Base-by-base conservation (phyloP, 2,113 vertebrate species). In the Paramisgurnus dabryanus region DNA sequence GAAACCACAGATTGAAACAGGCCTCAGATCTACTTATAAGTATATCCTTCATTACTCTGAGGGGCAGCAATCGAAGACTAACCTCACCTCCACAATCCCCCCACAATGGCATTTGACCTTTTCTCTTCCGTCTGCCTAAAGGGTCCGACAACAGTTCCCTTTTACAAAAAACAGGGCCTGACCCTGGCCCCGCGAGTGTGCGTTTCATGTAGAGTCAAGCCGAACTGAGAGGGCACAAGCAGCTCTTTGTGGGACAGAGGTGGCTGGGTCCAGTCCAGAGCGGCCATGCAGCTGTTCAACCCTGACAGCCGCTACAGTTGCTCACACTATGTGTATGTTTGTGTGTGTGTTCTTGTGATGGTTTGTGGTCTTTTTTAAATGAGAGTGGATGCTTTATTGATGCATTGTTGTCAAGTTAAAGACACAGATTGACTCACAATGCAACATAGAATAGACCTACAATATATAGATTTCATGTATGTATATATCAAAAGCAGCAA, bases 251-350 rank as follows among this genome's bases (percentile, higher is more conserved):
- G 92, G 88, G 86, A 76, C 81, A 88, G 91, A 88, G 90, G 89
- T 89, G 87, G 87, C 91, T 92, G 91, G 89, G 90, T 84, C 82
- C 55, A 58, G 80, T 92, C 90, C 91, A 93, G 90, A 88, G 83
- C 80, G 40, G 76, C 87, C 88, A 85, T 90, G 91, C 92, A 93
- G 92, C 92, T 93, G 92, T 92, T 93, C 87, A 87, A 89, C 88
- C 88, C 90, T 93, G 91, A 80, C 22, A 66, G 61, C 75, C 50
- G 75, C 47, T 64, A 64, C 43, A 76, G 61, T 76, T 43, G 73
- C 72, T 76, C 50, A 45, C 12, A 12, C 17, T 82, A 27, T 50
- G 39, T 55, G 58, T 77, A 41, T 63, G 50, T 74, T 39, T 63
- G 50, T 66, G 49, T 74, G 81, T 74, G 69, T n/a, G 47, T 69